Conservation (phyloP, 2,797 vertebrate species). For the Sebastes iracundus region DNA sequence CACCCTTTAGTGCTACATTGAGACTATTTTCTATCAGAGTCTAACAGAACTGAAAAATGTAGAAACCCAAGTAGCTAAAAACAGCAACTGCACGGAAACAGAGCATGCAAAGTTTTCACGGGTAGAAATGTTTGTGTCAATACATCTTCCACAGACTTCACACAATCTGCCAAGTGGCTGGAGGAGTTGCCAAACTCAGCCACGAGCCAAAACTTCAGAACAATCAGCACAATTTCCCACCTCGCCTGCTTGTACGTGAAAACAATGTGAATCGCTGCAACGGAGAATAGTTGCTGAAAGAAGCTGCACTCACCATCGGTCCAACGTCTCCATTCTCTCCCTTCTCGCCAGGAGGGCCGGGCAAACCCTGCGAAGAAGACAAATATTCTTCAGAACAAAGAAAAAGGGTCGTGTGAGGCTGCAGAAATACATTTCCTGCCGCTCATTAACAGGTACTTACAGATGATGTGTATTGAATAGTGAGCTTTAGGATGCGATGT, state of each 20-base stretch:
- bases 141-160: constrained; percentile 12
- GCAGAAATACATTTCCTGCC: constrained; percentile 31
- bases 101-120: neutral
- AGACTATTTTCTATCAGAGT: neutral
- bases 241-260: constrained; percentile 17
- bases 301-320: constrained; percentile 87
- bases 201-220: constrained; percentile 29
- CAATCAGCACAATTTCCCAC: constrained; percentile 26
- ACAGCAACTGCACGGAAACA: neutral
- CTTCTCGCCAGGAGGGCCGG: constrained; percentile 96
- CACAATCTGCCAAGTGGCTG: constrained; percentile 21
- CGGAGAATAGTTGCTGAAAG: neutral
- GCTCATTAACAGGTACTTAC: constrained; percentile 48
- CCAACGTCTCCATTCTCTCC: constrained; percentile 98
- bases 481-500: constrained; percentile 19
- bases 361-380: constrained; percentile 86
- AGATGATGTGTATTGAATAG: constrained; percentile 39
- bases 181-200: constrained; percentile 28
- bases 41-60: neutral
- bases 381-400: constrained; percentile 41
- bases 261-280: constrained; percentile 21
- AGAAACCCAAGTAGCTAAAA: neutral
- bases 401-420: constrained; percentile 15
- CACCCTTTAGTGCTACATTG: neutral
- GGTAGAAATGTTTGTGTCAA: constrained; percentile 21